A percentile compares a stretch with the other conserved stretches of the same genome.
Conservation (phyloP, 2,113 vertebrate genomes). For the Cacatua alba region DNA sequence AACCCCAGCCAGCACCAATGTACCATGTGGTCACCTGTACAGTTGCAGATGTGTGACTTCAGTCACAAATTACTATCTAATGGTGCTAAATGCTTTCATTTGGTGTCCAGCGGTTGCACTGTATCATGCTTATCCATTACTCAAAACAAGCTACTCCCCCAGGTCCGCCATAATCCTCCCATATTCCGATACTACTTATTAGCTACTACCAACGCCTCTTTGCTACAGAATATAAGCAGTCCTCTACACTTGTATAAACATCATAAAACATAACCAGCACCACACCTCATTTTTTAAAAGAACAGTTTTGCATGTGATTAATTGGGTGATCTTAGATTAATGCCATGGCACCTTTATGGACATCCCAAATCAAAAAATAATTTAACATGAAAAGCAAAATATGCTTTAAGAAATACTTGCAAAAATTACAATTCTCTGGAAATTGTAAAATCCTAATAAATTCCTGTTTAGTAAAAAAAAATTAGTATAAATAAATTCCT, state of each 20-base stretch:
- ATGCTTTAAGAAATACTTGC: neutral
- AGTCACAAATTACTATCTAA: neutral
- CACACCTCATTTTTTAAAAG: neutral
- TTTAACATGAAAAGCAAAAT: neutral
- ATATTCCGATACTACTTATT: neutral
- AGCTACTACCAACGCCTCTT: neutral
- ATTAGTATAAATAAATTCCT: neutral
- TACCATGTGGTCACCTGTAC: fast-evolving
- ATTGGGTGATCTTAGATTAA: neutral
- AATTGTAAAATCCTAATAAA: neutral
- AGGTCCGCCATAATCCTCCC: neutral
- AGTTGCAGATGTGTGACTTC: neutral
- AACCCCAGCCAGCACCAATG: neutral
- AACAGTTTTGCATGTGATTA: neutral
- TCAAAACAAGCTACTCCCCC: neutral
- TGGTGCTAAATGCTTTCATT: neutral
- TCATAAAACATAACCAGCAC: neutral
- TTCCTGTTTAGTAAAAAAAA: neutral
- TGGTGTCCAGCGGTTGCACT: neutral
- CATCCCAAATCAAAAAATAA: neutral
- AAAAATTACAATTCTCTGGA: neutral
- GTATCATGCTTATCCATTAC: neutral
- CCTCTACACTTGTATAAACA: neutral
- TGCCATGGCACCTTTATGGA: neutral
- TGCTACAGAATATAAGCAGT: neutral